A percentile compares a stretch with the other conserved stretches of the same genome.
Evolutionary conservation across 2,888 invertebrate genomes (phyloP).

Genomic region (Alentia gelatinosa): DNA sequence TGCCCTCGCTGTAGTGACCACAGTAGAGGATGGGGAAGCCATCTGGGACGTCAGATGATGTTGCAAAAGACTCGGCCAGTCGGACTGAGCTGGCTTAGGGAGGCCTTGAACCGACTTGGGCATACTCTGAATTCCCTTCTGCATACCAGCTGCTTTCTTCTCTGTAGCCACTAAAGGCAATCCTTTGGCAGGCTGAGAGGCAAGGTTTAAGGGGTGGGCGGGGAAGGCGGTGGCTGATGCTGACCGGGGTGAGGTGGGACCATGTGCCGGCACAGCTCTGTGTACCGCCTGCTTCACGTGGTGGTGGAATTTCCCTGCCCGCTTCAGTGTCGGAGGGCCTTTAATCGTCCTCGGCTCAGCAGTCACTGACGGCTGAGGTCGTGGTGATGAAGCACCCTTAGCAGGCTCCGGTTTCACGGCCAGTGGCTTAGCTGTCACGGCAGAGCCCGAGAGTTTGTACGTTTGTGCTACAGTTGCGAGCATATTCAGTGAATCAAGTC

Average conservation of each 20-base stretch:
- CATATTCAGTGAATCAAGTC: background rate
- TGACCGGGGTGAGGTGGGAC: background rate
- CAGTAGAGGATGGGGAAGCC: background rate
- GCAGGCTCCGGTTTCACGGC: background rate
- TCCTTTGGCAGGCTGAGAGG: background rate
- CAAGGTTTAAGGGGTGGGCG: background rate
- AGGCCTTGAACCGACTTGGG: background rate
- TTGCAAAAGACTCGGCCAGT: background rate
- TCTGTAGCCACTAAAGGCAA: no score
- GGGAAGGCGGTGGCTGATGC: no score
- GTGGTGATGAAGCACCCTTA: background rate
- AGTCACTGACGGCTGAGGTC: background rate
- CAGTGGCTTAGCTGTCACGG: background rate
- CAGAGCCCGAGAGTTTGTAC: background rate
- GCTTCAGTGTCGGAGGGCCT: constrained; percentile 5
- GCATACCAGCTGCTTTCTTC: no score
- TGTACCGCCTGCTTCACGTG: background rate
- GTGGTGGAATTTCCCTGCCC: background rate
- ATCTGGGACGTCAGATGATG: background rate
- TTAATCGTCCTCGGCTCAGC: background rate
- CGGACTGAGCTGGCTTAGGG: background rate
- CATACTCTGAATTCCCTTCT: no score
- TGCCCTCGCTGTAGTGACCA: no score
- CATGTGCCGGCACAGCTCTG: background rate
- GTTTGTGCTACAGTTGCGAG: constrained; percentile 14